phyloP scores from a whole-genome alignment of 2,797 vertebrate genomes.

The Pygocentrus nattereri region DNA sequence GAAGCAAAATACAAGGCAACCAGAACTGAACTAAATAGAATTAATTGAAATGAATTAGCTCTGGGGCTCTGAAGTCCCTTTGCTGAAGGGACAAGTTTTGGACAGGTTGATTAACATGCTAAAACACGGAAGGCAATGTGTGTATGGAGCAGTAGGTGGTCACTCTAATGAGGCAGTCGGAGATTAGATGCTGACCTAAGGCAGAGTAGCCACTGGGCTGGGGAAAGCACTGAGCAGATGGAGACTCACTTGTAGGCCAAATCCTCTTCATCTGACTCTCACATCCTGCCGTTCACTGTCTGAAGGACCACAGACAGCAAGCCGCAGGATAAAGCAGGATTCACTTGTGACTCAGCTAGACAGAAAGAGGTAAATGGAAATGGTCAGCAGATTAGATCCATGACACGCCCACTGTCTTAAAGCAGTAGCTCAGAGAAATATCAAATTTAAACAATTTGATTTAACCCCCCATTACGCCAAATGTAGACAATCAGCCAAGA shows the following conservation, averaged over 20 bases:
- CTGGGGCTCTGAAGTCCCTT: neutral
- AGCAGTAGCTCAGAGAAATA: neutral
- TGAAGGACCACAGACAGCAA: neutral
- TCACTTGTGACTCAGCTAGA: constrained; percentile 18
- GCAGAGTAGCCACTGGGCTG: neutral
- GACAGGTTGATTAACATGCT: neutral
- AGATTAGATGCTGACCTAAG: constrained; percentile 18
- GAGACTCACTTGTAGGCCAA: neutral
- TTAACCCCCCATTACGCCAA: no score
- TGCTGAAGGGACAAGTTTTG: neutral
- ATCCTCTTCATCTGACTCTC: constrained; percentile 5
- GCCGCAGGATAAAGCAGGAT: constrained; percentile 19
- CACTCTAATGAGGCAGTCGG: constrained; percentile 14
- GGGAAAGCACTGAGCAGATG: constrained; percentile 8
- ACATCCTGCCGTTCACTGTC: constrained; percentile 1
- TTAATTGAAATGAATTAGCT: neutral
- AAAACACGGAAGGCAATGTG: neutral
- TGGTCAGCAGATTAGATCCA: neutral
- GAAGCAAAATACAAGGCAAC: no score
- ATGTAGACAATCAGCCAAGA: no score
- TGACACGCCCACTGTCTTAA: neutral
- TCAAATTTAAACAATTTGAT: no score
- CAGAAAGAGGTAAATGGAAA: neutral
- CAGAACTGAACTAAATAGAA: neutral
- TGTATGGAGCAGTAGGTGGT: constrained; percentile 2